phyloP scores from a whole-genome alignment of 2,113 vertebrate genomes.

The Panurus biarmicus region DNA sequence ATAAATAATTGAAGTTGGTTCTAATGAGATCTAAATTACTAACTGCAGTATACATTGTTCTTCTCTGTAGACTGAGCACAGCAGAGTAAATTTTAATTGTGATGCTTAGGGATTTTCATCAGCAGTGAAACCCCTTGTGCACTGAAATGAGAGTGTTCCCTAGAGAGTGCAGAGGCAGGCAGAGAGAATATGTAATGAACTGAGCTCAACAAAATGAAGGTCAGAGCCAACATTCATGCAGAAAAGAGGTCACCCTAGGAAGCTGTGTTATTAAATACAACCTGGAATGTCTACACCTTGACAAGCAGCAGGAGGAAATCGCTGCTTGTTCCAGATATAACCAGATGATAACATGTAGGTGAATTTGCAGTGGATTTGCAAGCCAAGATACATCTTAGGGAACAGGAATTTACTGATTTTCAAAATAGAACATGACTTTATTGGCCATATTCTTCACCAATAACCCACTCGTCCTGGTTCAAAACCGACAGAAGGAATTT shows the following conservation, averaged over 20 bases:
- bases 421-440: background rate
- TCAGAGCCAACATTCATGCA: slow-evolving; percentile 21
- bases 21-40: slow-evolving; percentile 5
- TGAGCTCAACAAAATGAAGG: slow-evolving; percentile 22
- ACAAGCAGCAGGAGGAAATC: slow-evolving; percentile 2
- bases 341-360: background rate
- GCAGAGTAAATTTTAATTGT: slow-evolving; percentile 35
- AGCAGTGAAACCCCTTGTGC: background rate
- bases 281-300: background rate
- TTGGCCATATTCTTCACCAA: background rate
- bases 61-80: background rate
- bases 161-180: background rate
- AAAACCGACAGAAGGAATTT: background rate
- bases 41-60: background rate
- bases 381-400: background rate
- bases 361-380: background rate
- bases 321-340: background rate
- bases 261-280: slow-evolving; percentile 12
- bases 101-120: slow-evolving; percentile 29
- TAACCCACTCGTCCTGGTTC: background rate
- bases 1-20: background rate
- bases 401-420: background rate
- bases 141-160: background rate
- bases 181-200: slow-evolving; percentile 34
- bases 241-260: slow-evolving; percentile 6